These are phyloP conservation scores for Cylloceria caligata DNA, from an alignment of 2,888 invertebrate genomes.

Conservation along the genomic window DNA sequence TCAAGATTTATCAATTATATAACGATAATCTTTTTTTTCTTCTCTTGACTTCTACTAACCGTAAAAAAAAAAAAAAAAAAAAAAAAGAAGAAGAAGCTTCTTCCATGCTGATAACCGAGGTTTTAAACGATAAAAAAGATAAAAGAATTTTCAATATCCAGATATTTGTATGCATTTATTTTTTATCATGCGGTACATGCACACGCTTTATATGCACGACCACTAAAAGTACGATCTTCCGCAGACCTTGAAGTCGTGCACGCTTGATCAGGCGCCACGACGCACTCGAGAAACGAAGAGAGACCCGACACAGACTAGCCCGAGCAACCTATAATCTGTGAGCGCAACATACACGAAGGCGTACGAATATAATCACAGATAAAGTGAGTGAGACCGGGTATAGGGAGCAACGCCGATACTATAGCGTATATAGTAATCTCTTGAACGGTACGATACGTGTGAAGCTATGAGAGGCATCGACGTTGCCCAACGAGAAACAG, in stretches of 20 bases:
- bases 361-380: background rate
- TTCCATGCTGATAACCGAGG: too few relatives aligned
- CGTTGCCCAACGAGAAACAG: conserved; percentile 60
- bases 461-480: conserved; percentile 41
- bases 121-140: background rate
- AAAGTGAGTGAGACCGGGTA: background rate
- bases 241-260: conserved; percentile 67
- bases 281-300: conserved; percentile 59
- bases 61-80: background rate
- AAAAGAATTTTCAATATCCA: background rate
- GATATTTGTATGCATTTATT: background rate
- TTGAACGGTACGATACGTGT: conserved; percentile 41
- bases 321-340: conserved; percentile 61
- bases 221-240: conserved; percentile 63
- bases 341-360: conserved; percentile 34
- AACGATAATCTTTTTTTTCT: too few relatives aligned
- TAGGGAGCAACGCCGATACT: background rate
- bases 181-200: background rate
- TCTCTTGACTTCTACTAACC: too few relatives aligned
- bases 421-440: conserved; percentile 37
- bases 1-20: too few relatives aligned
- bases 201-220: conserved; percentile 27
- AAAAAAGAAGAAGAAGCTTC: background rate
- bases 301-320: conserved; percentile 46
- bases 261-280: conserved; percentile 67